A percentile compares a stretch with the other conserved stretches of the same genome.
These are phyloP conservation scores for Crenichthys baileyi DNA, from an alignment of 2,797 vertebrate genomes.

Conservation along the genomic window DNA sequence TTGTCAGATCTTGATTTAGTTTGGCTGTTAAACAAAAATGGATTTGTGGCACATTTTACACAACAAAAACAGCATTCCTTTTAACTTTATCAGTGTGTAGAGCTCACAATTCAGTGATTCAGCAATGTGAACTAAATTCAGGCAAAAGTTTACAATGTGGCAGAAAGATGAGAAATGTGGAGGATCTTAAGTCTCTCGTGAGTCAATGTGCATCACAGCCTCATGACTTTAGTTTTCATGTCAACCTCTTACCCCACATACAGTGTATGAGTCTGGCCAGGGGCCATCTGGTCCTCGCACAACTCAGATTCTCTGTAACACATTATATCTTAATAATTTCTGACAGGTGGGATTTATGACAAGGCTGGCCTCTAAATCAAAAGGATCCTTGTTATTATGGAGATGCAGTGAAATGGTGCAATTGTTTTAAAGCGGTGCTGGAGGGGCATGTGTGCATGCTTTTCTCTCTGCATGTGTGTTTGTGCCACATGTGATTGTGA, in stretches of 20 bases:
- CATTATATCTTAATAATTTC: slow-evolving; percentile 49
- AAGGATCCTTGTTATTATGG: slow-evolving; percentile 68
- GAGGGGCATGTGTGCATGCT: slow-evolving; percentile 34
- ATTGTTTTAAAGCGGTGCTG: slow-evolving; percentile 72
- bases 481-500: slow-evolving; percentile 54
- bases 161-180: slow-evolving; percentile 4
- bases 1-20: background rate
- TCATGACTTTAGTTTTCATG: slow-evolving; percentile 60
- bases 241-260: slow-evolving; percentile 34
- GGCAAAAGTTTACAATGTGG: background rate
- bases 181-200: slow-evolving; percentile 37
- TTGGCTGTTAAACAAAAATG: background rate
- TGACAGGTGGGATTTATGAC: slow-evolving; percentile 65
- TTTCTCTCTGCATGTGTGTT: slow-evolving; percentile 22
- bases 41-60: background rate
- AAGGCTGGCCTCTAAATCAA: slow-evolving; percentile 56
- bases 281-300: slow-evolving; percentile 42
- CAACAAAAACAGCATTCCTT: background rate
- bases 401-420: slow-evolving; percentile 61
- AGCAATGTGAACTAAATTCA: slow-evolving; percentile 4
- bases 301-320: slow-evolving; percentile 51
- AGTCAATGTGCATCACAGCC: slow-evolving; percentile 49
- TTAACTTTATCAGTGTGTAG: background rate
- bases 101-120: background rate
- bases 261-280: slow-evolving; percentile 33